Evolutionary conservation across 2,113 vertebrate species (phyloP).

Genomic region (Triplophysa dalaica): DNA sequence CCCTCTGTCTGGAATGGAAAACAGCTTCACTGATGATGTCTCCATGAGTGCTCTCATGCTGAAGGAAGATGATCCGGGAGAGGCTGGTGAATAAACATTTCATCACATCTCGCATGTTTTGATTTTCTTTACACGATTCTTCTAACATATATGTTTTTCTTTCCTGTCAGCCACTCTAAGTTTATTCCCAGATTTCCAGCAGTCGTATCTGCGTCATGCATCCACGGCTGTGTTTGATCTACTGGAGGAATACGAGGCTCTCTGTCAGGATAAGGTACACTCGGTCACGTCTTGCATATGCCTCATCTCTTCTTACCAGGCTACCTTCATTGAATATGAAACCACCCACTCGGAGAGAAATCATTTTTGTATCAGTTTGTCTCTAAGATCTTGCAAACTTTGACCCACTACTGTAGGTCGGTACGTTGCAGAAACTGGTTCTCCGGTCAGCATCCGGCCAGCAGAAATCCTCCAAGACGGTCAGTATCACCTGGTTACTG

Average conservation of each 20-base stretch:
- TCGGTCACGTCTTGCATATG: no score
- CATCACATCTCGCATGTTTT: background rate
- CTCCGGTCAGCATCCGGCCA: slow-evolving; percentile 85
- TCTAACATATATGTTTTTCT: background rate
- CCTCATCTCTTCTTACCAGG: no score
- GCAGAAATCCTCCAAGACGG: slow-evolving; percentile 90
- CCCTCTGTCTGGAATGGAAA: slow-evolving; percentile 74
- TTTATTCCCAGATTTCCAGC: slow-evolving; percentile 90
- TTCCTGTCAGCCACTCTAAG: slow-evolving; percentile 82
- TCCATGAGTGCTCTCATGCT: slow-evolving; percentile 85
- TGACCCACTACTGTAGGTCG: slow-evolving; percentile 73
- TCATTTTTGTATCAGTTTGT: background rate
- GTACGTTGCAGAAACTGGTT: slow-evolving; percentile 85
- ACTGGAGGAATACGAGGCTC: slow-evolving; percentile 86
- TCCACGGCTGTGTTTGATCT: slow-evolving; percentile 91
- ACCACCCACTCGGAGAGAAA: no score
- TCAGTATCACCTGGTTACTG: slow-evolving; percentile 92
- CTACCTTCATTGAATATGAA: no score
- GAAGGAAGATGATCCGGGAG: slow-evolving; percentile 92
- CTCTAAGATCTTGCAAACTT: no score
- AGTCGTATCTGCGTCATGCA: slow-evolving; percentile 84
- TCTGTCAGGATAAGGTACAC: slow-evolving; percentile 84
- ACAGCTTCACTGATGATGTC: slow-evolving; percentile 80
- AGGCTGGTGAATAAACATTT: slow-evolving; percentile 78
- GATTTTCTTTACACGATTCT: background rate